Base-by-base conservation (phyloP, 1,140 invertebrate genomes). In the Pemphigus obesinymphae region DNA sequence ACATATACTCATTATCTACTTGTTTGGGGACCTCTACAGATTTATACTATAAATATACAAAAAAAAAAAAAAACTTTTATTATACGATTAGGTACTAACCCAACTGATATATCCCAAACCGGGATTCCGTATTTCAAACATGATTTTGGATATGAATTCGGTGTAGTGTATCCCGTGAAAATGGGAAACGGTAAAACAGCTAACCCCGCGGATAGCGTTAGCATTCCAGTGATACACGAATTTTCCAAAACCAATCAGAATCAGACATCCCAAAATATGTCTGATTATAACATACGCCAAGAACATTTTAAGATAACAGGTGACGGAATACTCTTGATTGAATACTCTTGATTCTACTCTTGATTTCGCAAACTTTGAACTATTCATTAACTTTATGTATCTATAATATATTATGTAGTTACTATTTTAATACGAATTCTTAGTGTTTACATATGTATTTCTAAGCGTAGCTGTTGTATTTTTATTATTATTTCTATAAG, bases 111-210 rank as follows among this genome's bases (percentile, higher is more conserved):
- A 83, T 91, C 55, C 53, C 50, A 93, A 84, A 92, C 92, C 34
- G 92, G 92, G 83, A 88, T 94, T 43, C 93, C 93, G 85, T 94
- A 93, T 88, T 94, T 93, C 89, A 94, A 94, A 87, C 93, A 94
- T 85, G 92, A 94, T 87, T 94, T 94, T 85, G 93, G 92, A 82
- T 94, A 94, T 86, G 92, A 94, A 86, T 93, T 93, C 85, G 92
- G 93, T 76, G 90, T 94, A 80, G 89, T 93, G 40, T 87, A 92
- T 48, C 92, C 92, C 7, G 91, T 92, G 37, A 55, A 31, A 91
- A 92, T 86, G 89, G 90, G 58, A 90, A 90, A 85, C 85, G 83
- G 63, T 83, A 85, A 63, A 83, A 82, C 76, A 75, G 53, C 63
- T 76, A 83, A 84, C 80, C 72, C 43, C n/a, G 82, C 82, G n/a